Percentiles rank a stretch among this genome's conserved stretches.
Conservation (phyloP, 2,888 invertebrate genomes). For the Alloscopus bannaensis region DNA sequence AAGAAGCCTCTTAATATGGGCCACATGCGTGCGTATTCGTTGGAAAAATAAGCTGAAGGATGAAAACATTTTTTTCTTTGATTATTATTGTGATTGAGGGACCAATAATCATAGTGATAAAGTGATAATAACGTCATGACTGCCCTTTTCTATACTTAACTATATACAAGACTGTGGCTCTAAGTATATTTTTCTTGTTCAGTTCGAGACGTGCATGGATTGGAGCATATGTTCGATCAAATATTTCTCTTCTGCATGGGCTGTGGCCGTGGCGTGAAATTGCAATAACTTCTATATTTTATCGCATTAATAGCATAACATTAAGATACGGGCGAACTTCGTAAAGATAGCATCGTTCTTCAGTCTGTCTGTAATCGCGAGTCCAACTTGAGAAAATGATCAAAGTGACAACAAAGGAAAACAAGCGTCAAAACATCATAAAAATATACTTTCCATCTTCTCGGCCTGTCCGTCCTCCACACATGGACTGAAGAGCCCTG, state of each 20-base stretch:
- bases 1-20: neutral
- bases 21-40: constrained; percentile 8
- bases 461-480: neutral
- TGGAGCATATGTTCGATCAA: no score
- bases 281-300: no score
- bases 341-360: no score
- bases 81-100: constrained; percentile 24
- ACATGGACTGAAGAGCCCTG: constrained; percentile 9
- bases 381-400: constrained; percentile 1
- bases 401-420: constrained; percentile 5
- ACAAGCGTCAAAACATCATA: constrained; percentile 4
- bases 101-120: constrained; percentile 25
- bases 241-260: no score
- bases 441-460: constrained; percentile 10
- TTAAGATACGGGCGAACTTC: no score
- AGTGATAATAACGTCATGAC: constrained; percentile 28
- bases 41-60: constrained; percentile 13
- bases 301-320: no score
- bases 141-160: constrained; percentile 8
- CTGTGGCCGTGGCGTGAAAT: no score
- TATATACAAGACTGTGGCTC: no score
- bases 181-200: no score
- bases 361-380: no score
- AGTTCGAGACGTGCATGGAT: no score
- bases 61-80: constrained; percentile 6